Percentiles rank a stretch among this genome's conserved stretches.
Evolutionary conservation across 2,113 vertebrate genomes (phyloP).

Genomic region (Blennius ocellaris): DNA sequence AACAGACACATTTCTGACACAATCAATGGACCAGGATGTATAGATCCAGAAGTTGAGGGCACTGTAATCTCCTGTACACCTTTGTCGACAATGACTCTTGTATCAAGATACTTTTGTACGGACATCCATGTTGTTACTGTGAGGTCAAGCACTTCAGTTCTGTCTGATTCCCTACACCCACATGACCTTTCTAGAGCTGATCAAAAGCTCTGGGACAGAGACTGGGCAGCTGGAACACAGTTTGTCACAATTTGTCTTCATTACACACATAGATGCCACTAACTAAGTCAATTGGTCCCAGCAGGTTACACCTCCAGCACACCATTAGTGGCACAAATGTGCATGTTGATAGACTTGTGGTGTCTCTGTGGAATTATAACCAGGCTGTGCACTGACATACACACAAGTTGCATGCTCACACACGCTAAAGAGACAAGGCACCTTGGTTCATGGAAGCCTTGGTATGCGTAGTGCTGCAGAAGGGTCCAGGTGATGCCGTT

Average conservation of each 20-base stretch:
- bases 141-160: constrained; percentile 2
- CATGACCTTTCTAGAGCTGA: constrained; percentile 33
- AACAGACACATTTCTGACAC: constrained; percentile 10
- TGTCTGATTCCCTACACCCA: constrained; percentile 13
- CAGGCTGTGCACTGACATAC: not conserved
- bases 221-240: constrained; percentile 13
- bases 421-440: constrained; percentile 59
- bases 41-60: not conserved
- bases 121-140: not conserved
- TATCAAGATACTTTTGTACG: not conserved
- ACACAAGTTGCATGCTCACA: constrained; percentile 5
- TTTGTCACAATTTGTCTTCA: constrained; percentile 66
- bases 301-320: constrained; percentile 37
- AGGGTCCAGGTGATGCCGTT: constrained; percentile 98
- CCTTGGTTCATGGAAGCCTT: constrained; percentile 97
- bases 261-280: constrained; percentile 55
- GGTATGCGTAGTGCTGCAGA: constrained; percentile 93
- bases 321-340: constrained; percentile 37
- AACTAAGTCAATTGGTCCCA: constrained; percentile 49
- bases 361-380: constrained; percentile 22
- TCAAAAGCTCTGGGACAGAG: constrained; percentile 26
- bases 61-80: not conserved
- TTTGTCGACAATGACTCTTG: not conserved
- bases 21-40: constrained; percentile 17
- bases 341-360: constrained; percentile 42